A percentile compares a stretch with the other conserved stretches of the same genome.
Conservation (phyloP, 2,797 vertebrate species). For the Kryptopterus vitreolus region DNA sequence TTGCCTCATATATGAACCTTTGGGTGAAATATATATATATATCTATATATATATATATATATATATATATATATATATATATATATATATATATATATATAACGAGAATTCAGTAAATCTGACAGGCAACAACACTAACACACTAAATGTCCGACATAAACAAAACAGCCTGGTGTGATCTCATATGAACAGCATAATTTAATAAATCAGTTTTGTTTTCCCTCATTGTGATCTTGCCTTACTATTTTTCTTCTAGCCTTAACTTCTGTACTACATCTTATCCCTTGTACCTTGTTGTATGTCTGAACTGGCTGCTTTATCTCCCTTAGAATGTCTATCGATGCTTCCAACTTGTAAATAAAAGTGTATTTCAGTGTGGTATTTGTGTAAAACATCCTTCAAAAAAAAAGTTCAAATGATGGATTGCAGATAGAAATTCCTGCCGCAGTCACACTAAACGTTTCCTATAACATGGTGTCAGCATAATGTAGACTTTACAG, state of each 20-base stretch:
- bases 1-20: neutral
- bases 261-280: no score
- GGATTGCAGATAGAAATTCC: neutral
- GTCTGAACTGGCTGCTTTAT: no score
- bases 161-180: neutral
- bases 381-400: neutral
- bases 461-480: neutral
- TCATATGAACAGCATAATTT: neutral
- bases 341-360: neutral
- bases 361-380: neutral
- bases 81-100: no score
- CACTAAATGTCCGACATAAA: neutral
- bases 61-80: no score
- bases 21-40: no score
- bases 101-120: neutral
- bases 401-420: neutral
- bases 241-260: no score
- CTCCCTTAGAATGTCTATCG: no score
- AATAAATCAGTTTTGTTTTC: no score
- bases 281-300: no score
- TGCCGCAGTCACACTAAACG: neutral
- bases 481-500: neutral
- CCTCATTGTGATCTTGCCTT: no score
- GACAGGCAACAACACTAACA: neutral
- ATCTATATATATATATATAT: no score